Base-by-base conservation (phyloP, 2,888 invertebrate genomes). In the Acrocyrtus sp. region DNA sequence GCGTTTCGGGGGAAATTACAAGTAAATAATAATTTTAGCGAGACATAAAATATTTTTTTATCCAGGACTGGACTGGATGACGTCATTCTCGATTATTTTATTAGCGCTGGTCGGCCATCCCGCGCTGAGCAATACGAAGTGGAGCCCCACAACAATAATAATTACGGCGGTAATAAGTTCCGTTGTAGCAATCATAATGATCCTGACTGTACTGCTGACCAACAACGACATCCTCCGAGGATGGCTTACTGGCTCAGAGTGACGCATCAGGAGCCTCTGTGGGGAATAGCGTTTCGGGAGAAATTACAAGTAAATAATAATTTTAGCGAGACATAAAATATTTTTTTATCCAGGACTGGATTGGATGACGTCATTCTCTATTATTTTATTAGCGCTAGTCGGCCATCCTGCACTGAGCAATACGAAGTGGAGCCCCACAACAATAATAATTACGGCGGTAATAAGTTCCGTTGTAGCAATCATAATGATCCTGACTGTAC, bases 401-500 rank as follows among this genome's bases (percentile, higher is more conserved):
- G 58, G 58, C 17, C 58, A 58, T 43, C 67, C 76, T 6, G 63
- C 73, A 10, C 53, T 57, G 29, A 72, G 63, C 48, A 57, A 60
- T 22, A 76, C 76, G 19, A 78, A 77, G 75, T 78, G 79, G 79
- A 77, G 72, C 43, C 75, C 77, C 3, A 72, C 77, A 22, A 77
- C 80, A 51, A 79, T 81, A 21, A 76, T 81, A 17, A 73, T 80
- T 4, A 81, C 81, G 8, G 78, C 80, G 15, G 77, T 80, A 45
- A 77, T 79, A 62, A 77, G 77, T 47, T 79, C 81, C 17, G 78
- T 81, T 45, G 75, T 80, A 19, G 81, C 81, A 12, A 78, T 81
- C 24, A 72, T 80, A 19, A 74, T 78, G 56, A 79, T 81, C 43
- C 78, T 81, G 8, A 66, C 77, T 19, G 47, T 78, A 22, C 75